phyloP scores from a whole-genome alignment of 2,113 vertebrate genomes.

The Phalacrocorax carbo region DNA sequence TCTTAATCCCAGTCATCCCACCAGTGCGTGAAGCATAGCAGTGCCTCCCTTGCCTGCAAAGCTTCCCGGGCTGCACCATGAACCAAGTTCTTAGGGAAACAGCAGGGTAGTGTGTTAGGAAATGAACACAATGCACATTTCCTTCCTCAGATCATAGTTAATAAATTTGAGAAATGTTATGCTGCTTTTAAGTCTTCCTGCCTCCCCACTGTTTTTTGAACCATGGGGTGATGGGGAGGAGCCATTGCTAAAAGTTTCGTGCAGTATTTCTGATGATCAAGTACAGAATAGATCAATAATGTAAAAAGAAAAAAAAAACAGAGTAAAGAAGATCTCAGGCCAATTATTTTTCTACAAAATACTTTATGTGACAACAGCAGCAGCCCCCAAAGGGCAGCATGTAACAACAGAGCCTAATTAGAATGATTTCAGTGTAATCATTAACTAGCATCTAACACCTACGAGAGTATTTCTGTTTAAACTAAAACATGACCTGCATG shows the following conservation, averaged over 20 bases:
- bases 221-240: background rate
- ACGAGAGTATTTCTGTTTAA: constrained; percentile 83
- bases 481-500: constrained; percentile 85
- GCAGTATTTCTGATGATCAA: constrained; percentile 44
- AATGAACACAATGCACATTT: background rate
- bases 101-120: background rate
- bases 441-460: constrained; percentile 84
- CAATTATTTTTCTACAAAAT: constrained; percentile 84
- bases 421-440: constrained; percentile 84
- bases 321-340: constrained; percentile 64
- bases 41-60: background rate
- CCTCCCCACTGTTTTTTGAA: background rate
- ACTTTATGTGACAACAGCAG: constrained; percentile 78
- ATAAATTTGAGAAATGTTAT: background rate
- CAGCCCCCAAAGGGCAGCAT: constrained; percentile 78
- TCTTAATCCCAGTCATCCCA: background rate
- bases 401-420: constrained; percentile 84
- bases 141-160: background rate
- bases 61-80: background rate
- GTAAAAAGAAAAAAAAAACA: background rate
- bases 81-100: background rate
- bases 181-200: background rate
- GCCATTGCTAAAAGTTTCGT: background rate
- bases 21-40: background rate
- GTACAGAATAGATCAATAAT: constrained; percentile 66